Conservation (phyloP, 2,888 invertebrate species). For the Rutpela maculata region DNA sequence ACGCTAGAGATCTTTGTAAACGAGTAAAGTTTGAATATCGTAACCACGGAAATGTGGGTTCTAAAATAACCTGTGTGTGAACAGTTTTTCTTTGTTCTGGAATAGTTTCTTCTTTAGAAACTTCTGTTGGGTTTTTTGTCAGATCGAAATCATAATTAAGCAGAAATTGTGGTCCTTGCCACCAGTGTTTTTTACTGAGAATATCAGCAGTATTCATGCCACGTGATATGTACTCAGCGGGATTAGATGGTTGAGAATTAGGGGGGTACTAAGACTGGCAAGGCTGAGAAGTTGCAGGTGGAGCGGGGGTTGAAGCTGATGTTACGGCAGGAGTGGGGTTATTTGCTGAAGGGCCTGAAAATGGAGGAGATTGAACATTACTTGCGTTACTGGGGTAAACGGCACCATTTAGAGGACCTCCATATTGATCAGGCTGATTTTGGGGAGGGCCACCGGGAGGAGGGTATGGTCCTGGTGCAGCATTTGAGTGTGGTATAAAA, state of each 20-base stretch:
- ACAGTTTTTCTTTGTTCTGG: no score
- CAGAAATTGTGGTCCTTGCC: no score
- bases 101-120: no score
- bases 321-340: constrained; percentile 75
- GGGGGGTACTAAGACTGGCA: constrained; percentile 77
- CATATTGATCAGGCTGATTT: constrained; percentile 67
- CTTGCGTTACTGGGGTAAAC: constrained; percentile 66
- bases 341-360: constrained; percentile 75
- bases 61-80: no score
- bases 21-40: no score
- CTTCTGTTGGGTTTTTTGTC: no score
- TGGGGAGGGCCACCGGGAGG: constrained; percentile 69
- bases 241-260: constrained; percentile 71
- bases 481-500: constrained; percentile 63
- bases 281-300: constrained; percentile 72
- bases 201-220: no score
- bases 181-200: no score
- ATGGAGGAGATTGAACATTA: constrained; percentile 79
- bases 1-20: no score
- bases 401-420: constrained; percentile 68
- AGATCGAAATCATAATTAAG: no score
- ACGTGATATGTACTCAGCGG: no score
- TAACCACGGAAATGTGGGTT: no score
- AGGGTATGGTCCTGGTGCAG: constrained; percentile 70
- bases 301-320: constrained; percentile 72